Evolutionary conservation across 2,797 vertebrate species (phyloP).

Genomic region (Microchirus variegatus): DNA sequence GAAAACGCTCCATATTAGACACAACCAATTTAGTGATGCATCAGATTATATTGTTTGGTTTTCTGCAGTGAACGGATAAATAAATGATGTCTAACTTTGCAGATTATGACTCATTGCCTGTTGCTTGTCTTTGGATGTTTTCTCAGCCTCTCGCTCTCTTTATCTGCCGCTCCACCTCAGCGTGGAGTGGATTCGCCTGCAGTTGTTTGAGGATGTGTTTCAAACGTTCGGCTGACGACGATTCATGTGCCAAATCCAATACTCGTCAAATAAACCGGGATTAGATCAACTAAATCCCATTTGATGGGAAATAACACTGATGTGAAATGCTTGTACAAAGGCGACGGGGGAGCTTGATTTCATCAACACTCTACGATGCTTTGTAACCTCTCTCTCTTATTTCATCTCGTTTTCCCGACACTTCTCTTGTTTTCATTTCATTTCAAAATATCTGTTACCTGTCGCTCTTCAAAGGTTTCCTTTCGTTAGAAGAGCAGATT

Average conservation of each 20-base stretch:
- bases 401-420: constrained; percentile 22
- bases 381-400: constrained; percentile 2
- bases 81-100: constrained; percentile 20
- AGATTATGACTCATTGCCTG: constrained; percentile 24
- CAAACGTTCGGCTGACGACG: constrained; percentile 62
- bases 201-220: constrained; percentile 59
- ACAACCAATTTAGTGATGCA: constrained; percentile 41
- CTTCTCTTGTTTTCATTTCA: constrained; percentile 41
- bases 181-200: constrained; percentile 52
- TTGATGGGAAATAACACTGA: constrained; percentile 45
- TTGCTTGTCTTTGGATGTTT: constrained; percentile 30
- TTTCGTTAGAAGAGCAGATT: too few species aligned
- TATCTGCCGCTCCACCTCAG: constrained; percentile 24
- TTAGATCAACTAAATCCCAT: constrained; percentile 65
- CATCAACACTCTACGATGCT: constrained; percentile 27
- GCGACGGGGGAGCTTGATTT: constrained; percentile 48
- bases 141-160: constrained; percentile 4
- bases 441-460: constrained; percentile 41
- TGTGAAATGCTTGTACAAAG: constrained; percentile 41
- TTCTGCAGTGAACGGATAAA: constrained; percentile 28
- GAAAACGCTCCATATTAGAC: constrained; percentile 49
- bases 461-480: constrained; percentile 64
- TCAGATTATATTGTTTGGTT: constrained; percentile 37
- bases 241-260: constrained; percentile 69
- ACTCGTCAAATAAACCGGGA: constrained; percentile 71